phyloP scores from a whole-genome alignment of 2,797 vertebrate species.

The Hoplostethus atlanticus region DNA sequence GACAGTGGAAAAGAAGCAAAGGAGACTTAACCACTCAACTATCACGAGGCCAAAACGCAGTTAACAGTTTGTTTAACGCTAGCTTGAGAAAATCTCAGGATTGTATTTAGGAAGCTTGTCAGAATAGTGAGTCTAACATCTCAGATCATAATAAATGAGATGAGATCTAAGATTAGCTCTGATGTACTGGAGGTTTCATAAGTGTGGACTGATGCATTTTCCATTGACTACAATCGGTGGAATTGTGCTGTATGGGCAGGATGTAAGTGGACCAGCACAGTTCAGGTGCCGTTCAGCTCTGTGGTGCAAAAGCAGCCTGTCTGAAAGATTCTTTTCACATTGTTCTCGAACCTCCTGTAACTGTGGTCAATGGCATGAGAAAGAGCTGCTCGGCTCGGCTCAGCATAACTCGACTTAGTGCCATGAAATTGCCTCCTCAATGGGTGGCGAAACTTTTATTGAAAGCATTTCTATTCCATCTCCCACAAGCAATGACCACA shows the following conservation, averaged over 20 bases:
- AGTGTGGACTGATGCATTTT: not conserved
- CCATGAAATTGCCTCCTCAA: constrained; percentile 22
- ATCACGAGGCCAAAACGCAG: too few species aligned
- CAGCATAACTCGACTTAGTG: constrained; percentile 12
- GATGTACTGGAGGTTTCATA: not conserved
- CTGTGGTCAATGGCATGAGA: constrained; percentile 5
- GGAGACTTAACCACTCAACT: not conserved
- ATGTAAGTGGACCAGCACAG: not conserved
- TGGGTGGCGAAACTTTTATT: constrained; percentile 29
- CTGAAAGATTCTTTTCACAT: constrained; percentile 1
- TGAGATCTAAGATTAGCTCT: not conserved
- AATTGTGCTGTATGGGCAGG: not conserved
- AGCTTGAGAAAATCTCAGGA: not conserved
- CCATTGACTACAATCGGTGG: not conserved
- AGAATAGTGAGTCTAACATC: not conserved
- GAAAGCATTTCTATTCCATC: constrained; percentile 34
- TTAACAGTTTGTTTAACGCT: not conserved
- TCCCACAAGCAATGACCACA: constrained; percentile 22
- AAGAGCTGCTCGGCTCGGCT: constrained; percentile 7
- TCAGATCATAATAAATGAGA: constrained; percentile 12
- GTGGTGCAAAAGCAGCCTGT: constrained; percentile 1
- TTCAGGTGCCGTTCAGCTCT: not conserved
- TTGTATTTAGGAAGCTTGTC: not conserved
- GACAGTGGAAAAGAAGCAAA: not conserved
- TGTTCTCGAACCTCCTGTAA: constrained; percentile 5